Conservation (phyloP, 2,888 invertebrate species). For the Malthinus flaveolus region DNA sequence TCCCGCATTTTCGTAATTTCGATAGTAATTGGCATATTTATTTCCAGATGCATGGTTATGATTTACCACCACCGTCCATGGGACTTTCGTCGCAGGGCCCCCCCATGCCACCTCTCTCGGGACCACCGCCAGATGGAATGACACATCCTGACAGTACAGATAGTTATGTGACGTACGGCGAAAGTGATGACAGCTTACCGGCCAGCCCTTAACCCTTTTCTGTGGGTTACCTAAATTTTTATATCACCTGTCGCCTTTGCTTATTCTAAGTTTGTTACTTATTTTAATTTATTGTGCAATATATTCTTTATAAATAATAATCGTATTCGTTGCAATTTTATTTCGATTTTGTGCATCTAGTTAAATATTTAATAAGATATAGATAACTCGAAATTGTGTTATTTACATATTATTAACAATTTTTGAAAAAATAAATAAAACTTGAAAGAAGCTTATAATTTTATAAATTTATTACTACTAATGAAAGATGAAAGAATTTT, state of each 20-base stretch:
- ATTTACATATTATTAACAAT: slow-evolving; percentile 1
- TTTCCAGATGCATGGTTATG: slow-evolving; percentile 89
- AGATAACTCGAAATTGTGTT: slow-evolving; percentile 6
- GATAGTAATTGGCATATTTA: slow-evolving; percentile 8
- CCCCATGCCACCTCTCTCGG: slow-evolving; percentile 59
- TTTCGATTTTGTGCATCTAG: slow-evolving; percentile 8
- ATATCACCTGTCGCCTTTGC: slow-evolving; percentile 29
- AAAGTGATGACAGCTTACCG: slow-evolving; percentile 82
- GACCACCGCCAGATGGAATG: slow-evolving; percentile 64
- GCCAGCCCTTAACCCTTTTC: slow-evolving; percentile 67
- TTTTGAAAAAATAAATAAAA: slow-evolving; percentile 1
- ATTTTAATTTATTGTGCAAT: slow-evolving; percentile 24
- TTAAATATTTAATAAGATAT: slow-evolving; percentile 1
- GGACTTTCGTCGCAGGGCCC: slow-evolving; percentile 59
- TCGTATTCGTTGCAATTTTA: neutral
- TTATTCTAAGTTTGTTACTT: slow-evolving; percentile 17
- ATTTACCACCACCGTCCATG: slow-evolving; percentile 60
- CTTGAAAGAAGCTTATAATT: neutral
- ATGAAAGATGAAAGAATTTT: slow-evolving; percentile 12
- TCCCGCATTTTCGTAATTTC: neutral
- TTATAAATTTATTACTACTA: neutral
- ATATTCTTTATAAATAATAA: slow-evolving; percentile 12
- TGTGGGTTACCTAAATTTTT: slow-evolving; percentile 17
- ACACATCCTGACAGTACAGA: slow-evolving; percentile 82
- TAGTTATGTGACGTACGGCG: slow-evolving; percentile 91